Conservation (phyloP, 2,113 vertebrate species). For the Willisornis vidua region DNA sequence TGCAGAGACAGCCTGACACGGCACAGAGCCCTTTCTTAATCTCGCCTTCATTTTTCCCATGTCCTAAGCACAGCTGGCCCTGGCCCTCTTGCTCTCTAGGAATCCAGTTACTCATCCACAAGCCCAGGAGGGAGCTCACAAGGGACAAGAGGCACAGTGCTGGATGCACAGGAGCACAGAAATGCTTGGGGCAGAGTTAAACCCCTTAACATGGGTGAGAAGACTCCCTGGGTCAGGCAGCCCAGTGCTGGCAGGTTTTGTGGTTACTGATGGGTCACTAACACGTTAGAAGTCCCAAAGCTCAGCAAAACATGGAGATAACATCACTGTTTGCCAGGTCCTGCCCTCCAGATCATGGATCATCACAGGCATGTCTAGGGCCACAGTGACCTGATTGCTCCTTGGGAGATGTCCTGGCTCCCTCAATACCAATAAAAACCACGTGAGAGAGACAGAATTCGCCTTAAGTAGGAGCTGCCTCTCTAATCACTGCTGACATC, state of each 20-base stretch:
- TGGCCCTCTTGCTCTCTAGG: constrained; percentile 12
- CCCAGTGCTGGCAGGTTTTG: background rate
- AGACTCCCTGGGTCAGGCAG: background rate
- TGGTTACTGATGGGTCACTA: background rate
- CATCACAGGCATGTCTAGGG: background rate
- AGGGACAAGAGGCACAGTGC: background rate
- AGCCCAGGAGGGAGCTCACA: background rate
- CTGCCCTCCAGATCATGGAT: background rate
- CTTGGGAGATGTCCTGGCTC: background rate
- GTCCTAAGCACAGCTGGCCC: constrained; percentile 31
- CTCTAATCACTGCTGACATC: background rate
- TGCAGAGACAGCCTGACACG: background rate
- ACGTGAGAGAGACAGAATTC: background rate
- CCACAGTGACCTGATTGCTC: background rate
- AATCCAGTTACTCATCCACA: background rate
- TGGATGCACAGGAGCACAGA: background rate
- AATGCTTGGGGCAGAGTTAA: background rate
- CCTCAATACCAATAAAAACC: background rate
- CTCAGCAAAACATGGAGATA: background rate
- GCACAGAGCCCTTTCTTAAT: constrained; percentile 2
- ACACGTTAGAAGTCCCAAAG: background rate
- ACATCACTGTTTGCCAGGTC: background rate
- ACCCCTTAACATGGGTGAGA: background rate
- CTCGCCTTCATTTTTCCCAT: constrained; percentile 37
- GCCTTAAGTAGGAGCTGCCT: fast-evolving